Conservation (phyloP, 2,797 vertebrate genomes). For the Acanthopagrus latus region DNA sequence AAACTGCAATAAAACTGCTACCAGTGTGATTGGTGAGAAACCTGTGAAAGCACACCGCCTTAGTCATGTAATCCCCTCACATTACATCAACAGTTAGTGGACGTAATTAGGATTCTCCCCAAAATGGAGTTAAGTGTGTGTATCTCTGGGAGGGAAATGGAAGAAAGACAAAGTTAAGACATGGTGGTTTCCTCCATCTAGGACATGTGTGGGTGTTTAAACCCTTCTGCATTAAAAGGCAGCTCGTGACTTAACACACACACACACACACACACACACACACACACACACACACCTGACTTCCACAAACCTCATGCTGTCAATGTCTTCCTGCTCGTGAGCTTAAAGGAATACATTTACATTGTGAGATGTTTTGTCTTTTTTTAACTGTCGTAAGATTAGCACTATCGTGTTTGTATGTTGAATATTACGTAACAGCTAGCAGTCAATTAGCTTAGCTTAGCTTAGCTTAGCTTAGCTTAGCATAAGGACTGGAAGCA, state of each 20-base stretch:
- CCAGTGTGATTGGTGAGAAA: not conserved
- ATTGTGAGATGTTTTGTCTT: not conserved
- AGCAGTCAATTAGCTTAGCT: not conserved
- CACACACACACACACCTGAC: constrained; percentile 16
- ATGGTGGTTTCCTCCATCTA: constrained; percentile 39
- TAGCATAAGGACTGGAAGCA: not conserved
- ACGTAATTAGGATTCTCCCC: constrained; percentile 12
- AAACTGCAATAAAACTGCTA: not conserved
- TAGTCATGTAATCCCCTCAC: constrained; percentile 28
- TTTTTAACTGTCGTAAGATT: not conserved
- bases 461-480: not conserved
- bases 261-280: constrained; percentile 14
- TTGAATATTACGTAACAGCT: not conserved
- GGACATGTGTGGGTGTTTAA: constrained; percentile 64
- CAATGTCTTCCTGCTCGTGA: not conserved
- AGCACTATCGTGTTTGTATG: not conserved
- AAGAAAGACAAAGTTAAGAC: constrained; percentile 1
- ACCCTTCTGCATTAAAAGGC: constrained; percentile 46
- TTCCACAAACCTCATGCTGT: constrained; percentile 9
- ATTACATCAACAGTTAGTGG: constrained; percentile 1
- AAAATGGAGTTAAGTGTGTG: not conserved
- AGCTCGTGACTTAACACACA: constrained; percentile 9
- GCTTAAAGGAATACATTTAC: not conserved
- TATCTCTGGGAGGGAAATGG: not conserved
- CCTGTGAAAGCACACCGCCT: not conserved